Conservation (phyloP, 2,888 invertebrate species). For the Steinernema carpocapsae region DNA sequence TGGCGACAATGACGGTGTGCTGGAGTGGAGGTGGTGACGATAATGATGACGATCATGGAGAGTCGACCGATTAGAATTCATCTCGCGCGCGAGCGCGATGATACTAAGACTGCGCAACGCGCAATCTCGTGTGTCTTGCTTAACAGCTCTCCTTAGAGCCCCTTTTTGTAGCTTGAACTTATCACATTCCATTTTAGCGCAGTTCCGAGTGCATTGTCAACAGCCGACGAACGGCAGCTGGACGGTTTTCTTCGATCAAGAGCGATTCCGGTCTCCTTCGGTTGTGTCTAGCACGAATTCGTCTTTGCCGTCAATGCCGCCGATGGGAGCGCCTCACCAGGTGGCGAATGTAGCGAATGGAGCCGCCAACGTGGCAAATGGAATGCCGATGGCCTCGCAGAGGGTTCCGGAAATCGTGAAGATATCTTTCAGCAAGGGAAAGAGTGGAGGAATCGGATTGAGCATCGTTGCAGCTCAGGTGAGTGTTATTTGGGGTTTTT, state of each 20-base stretch:
- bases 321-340: slow-evolving; percentile 32
- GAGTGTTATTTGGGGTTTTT: slow-evolving; percentile 48
- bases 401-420: slow-evolving; percentile 20
- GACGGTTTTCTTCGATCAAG: slow-evolving; percentile 22
- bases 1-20: slow-evolving; percentile 18
- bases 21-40: background rate
- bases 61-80: slow-evolving; percentile 28
- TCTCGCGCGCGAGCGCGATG: background rate
- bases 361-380: background rate
- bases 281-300: slow-evolving; percentile 24
- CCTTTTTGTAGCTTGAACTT: slow-evolving; percentile 1
- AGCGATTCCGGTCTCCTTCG: slow-evolving; percentile 24
- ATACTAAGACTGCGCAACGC: too few species aligned
- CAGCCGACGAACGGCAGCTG: slow-evolving; percentile 27
- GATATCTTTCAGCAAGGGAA: slow-evolving; percentile 78
- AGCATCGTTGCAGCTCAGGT: slow-evolving; percentile 98
- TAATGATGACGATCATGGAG: background rate
- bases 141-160: background rate
- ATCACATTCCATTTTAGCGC: slow-evolving; percentile 1
- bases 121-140: too few species aligned
- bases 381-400: background rate
- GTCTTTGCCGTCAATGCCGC: slow-evolving; percentile 15
- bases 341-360: slow-evolving; percentile 12
- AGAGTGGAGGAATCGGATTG: slow-evolving; percentile 92
- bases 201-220: slow-evolving; percentile 4